A percentile compares a stretch with the other conserved stretches of the same genome.
Evolutionary conservation across 2,797 vertebrate genomes (phyloP).

Genomic region (Dryobates pubescens): DNA sequence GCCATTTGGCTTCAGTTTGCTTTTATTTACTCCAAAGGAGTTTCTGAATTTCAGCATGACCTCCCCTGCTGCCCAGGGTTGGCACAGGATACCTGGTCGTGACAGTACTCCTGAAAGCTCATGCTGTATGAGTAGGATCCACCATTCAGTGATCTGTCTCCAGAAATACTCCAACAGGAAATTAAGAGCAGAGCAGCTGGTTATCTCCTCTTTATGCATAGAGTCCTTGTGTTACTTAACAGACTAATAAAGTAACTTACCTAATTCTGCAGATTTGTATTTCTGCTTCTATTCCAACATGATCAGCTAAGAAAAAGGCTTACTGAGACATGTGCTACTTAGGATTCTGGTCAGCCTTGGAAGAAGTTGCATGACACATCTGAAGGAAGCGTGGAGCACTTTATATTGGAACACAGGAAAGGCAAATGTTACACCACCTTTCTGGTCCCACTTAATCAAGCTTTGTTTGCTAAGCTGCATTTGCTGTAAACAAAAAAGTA

Average conservation of each 20-base stretch:
- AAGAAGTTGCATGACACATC: background rate
- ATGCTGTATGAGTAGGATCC: background rate
- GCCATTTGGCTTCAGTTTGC: too few relatives aligned
- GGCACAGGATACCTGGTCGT: too few relatives aligned
- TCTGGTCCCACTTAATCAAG: background rate
- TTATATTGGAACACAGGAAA: background rate
- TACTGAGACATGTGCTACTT: background rate
- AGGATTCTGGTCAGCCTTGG: background rate
- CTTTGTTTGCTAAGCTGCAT: background rate
- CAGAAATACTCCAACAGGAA: background rate
- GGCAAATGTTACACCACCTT: background rate
- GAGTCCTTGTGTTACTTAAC: background rate
- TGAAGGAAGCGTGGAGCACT: background rate
- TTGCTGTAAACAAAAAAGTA: conserved; percentile 1
- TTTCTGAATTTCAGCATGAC: too few relatives aligned
- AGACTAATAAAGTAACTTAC: background rate
- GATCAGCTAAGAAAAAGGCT: background rate
- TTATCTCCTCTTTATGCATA: background rate
- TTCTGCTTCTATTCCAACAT: background rate
- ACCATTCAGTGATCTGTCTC: background rate
- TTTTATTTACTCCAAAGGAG: too few relatives aligned
- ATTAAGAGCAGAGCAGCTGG: background rate
- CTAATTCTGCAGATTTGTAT: background rate
- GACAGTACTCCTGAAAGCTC: background rate
- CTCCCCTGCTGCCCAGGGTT: too few relatives aligned